A percentile compares a stretch with the other conserved stretches of the same genome.
phyloP scores from a whole-genome alignment of 2,797 vertebrate genomes.

The Acipenser oxyrinchus region DNA sequence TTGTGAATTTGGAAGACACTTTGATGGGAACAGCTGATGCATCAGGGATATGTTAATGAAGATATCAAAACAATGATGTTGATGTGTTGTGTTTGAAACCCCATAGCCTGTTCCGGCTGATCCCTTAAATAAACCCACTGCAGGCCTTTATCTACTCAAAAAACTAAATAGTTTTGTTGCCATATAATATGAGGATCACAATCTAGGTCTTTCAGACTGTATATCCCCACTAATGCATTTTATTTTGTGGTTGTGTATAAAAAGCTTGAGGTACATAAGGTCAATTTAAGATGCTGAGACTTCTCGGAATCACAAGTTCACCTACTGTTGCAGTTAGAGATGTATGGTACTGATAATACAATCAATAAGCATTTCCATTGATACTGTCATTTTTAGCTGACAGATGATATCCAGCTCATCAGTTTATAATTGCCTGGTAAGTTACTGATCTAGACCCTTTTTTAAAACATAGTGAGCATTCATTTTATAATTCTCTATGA shows the following conservation, averaged over 20 bases:
- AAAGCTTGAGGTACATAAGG: slow-evolving; percentile 53
- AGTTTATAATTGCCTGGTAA: neutral
- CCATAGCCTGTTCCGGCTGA: no score
- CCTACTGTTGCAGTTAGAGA: slow-evolving; percentile 57
- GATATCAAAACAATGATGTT: no score
- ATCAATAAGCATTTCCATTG: slow-evolving; percentile 49
- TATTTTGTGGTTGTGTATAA: slow-evolving; percentile 41
- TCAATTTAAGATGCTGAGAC: slow-evolving; percentile 54
- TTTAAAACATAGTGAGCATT: no score
- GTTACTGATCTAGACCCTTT: no score
- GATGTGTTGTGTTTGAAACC: no score
- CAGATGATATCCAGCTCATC: neutral
- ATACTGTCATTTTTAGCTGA: slow-evolving; percentile 12
- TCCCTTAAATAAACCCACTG: no score
- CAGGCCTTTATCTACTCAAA: no score
- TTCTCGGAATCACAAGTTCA: slow-evolving; percentile 71
- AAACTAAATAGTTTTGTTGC: slow-evolving; percentile 21
- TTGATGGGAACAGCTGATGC: no score
- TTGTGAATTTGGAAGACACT: no score
- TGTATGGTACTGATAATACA: slow-evolving; percentile 59
- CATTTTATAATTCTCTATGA: no score
- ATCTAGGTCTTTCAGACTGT: slow-evolving; percentile 38
- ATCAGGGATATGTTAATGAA: no score
- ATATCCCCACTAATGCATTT: slow-evolving; percentile 72
- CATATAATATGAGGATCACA: slow-evolving; percentile 57